A percentile compares a stretch with the other conserved stretches of the same genome.
Conservation (phyloP, 2,113 vertebrate genomes). For the Mesitornis unicolor region DNA sequence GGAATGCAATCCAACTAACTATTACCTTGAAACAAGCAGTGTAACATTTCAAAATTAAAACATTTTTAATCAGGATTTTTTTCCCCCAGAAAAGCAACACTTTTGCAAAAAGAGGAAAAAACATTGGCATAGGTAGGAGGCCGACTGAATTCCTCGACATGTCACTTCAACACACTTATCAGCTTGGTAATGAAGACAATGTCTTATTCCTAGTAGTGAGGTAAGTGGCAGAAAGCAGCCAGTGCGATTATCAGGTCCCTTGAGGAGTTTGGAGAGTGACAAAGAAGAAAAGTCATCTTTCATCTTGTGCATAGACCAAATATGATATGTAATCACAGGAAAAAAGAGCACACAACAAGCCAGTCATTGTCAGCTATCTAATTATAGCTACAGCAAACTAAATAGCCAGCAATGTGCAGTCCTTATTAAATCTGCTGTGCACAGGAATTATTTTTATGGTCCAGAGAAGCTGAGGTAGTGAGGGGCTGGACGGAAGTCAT, state of each 20-base stretch:
- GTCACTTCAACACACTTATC: constrained; percentile 12
- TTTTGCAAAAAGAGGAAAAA: background rate
- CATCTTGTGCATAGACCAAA: background rate
- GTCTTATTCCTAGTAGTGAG: constrained; percentile 24
- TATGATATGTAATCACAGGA: constrained; percentile 20
- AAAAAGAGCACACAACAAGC: background rate
- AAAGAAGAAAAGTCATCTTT: constrained; percentile 51
- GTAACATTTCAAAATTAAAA: background rate
- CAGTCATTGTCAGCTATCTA: constrained; percentile 39
- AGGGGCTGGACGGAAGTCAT: background rate
- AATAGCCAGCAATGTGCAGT: constrained; percentile 6
- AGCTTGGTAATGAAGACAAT: background rate
- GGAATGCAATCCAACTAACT: background rate
- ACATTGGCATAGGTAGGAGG: background rate
- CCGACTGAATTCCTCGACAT: background rate
- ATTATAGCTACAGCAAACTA: constrained; percentile 35
- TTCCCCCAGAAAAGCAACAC: background rate
- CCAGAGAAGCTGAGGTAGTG: background rate
- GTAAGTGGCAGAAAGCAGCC: constrained; percentile 53
- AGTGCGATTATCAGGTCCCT: constrained; percentile 38
- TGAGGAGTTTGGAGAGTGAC: constrained; percentile 16
- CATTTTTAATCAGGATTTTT: background rate
- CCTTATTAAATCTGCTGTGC: background rate
- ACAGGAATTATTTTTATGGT: background rate
- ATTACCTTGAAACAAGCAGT: background rate